Evolutionary conservation across 2,113 vertebrate genomes (phyloP), one percentile per base, ranked within the genome.

Genomic region (Acrocephalus arundinaceus): DNA sequence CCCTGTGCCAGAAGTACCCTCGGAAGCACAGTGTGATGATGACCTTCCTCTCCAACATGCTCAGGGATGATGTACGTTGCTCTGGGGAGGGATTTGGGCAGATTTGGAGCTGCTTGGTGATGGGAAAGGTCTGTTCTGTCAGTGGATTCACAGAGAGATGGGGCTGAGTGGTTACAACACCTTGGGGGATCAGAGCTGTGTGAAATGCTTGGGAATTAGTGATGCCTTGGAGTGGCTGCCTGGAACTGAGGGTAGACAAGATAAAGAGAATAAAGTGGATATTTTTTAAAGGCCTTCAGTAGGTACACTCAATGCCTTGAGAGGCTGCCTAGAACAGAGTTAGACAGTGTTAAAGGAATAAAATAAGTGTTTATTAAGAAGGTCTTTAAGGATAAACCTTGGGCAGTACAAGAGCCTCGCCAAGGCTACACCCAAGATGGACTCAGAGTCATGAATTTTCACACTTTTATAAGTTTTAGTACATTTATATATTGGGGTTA

Each of bases 41-140:
- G 99, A 99, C 99, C 79, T 99, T 99, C 97, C 97, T 99, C 72
- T 99, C 99, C 97, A 99, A 99, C 95, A 99, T 99, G 99, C 99
- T 99, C 81, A 97, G 99, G 95, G 99, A 99, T 67, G 99, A 99
- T 77, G 99, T 99, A 97, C 54, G 99, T 7, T 2, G 7, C 21
- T 37, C 45, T 30, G 49, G 33, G 15, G 7, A 21, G 22, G 19
- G 3, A 1, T 4, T 39, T 13, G 3, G 84, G 37, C 9, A 57
- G 4, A 0, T 63, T 48, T 48, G 68, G 25, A 17, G 1, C 22
- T 62, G 39, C 6, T 25, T 15, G 59, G 41, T 23, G 49, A 3
- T 57, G 82, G 30, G 61, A 11, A 39, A 11, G 27, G 39, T 55
- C 33, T 74, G 3, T 33, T 11, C 1, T 1, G 0, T 35, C n/a